Evolutionary conservation across 2,113 vertebrate genomes (phyloP).

Genomic region (Anguilla rostrata): DNA sequence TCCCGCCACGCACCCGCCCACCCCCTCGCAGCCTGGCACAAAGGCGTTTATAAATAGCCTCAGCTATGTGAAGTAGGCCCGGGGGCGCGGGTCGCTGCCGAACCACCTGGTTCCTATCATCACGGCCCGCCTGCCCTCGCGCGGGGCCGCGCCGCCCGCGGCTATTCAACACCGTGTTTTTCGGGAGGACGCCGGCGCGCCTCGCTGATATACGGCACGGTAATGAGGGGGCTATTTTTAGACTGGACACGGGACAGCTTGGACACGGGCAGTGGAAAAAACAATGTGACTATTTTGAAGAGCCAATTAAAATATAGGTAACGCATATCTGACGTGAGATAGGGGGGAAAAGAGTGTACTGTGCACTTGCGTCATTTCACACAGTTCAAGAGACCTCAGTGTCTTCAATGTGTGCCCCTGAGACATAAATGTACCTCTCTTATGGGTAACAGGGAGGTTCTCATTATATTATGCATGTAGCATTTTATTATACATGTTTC

Average conservation of each 20-base stretch:
- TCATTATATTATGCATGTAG: background rate
- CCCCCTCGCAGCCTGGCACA: background rate
- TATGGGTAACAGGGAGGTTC: background rate
- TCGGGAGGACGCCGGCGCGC: constrained; percentile 39
- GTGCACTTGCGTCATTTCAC: background rate
- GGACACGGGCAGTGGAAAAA: constrained; percentile 41
- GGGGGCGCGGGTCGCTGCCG: constrained; percentile 33
- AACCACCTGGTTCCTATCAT: constrained; percentile 41
- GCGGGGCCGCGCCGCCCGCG: constrained; percentile 38
- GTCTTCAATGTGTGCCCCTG: background rate
- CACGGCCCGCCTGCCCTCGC: constrained; percentile 25
- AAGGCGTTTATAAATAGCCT: constrained; percentile 19
- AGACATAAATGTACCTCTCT: background rate
- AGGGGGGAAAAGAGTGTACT: background rate
- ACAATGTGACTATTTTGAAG: constrained; percentile 36
- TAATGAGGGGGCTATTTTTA: constrained; percentile 53
- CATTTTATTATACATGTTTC: background rate
- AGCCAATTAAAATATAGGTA: constrained; percentile 10
- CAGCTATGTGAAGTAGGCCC: constrained; percentile 37
- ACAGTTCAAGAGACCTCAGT: background rate
- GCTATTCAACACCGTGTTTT: constrained; percentile 44
- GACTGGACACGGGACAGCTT: constrained; percentile 26
- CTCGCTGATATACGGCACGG: constrained; percentile 48
- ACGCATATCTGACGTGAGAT: background rate
- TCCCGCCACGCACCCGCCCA: background rate